These are phyloP conservation scores for Hedychridium roseum DNA, from an alignment of 2,888 invertebrate species.

Conservation along the genomic window DNA sequence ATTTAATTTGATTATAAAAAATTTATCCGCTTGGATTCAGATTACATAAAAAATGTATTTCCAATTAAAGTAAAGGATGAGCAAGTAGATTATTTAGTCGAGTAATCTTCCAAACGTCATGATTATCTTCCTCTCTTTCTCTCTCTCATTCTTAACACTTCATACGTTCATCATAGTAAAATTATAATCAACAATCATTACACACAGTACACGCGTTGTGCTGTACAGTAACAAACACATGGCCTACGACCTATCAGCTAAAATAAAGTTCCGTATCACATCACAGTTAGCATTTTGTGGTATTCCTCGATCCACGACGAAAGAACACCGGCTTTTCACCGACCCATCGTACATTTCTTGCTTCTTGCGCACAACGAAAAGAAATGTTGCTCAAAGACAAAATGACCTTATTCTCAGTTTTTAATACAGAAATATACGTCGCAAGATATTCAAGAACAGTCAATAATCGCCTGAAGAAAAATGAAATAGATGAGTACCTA, in stretches of 20 bases:
- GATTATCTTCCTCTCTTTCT: constrained; percentile 3
- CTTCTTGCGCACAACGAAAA: too few relatives aligned
- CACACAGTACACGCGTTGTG: constrained; percentile 13
- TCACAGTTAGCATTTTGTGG: constrained; percentile 46
- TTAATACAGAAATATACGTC: constrained; percentile 13
- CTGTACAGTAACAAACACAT: constrained; percentile 20
- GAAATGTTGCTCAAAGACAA: too few relatives aligned
- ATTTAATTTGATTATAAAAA: too few relatives aligned
- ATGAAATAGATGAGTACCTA: not conserved
- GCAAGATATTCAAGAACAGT: constrained; percentile 1
- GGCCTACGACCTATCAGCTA: constrained; percentile 20
- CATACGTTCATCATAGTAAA: constrained; percentile 7
- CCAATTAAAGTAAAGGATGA: too few relatives aligned
- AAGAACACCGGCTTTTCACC: too few relatives aligned
- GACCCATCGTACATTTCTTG: too few relatives aligned
- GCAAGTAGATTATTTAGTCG: too few relatives aligned
- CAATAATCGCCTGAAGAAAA: constrained; percentile 2
- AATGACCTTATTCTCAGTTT: too few relatives aligned
- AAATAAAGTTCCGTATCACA: constrained; percentile 38
- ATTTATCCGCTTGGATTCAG: too few relatives aligned
- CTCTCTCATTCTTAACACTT: not conserved
- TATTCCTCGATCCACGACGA: constrained; percentile 11
- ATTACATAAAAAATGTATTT: too few relatives aligned
- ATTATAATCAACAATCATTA: constrained; percentile 13
- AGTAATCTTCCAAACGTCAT: too few relatives aligned